These are phyloP conservation scores for Prionailurus bengalensis DNA, from an alignment of 2,113 vertebrate genomes.

Conservation along the genomic window DNA sequence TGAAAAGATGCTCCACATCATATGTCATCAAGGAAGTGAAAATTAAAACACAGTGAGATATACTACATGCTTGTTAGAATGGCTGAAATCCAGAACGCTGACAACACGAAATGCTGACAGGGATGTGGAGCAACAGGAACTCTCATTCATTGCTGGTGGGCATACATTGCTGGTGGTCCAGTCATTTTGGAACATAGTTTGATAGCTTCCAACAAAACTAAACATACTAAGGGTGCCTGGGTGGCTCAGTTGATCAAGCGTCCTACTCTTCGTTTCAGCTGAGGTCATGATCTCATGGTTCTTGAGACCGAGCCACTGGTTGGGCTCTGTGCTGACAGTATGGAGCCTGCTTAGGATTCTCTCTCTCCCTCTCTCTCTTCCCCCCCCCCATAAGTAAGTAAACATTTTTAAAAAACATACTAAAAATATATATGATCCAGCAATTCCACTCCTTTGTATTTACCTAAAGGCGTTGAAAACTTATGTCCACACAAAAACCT, in stretches of 20 bases:
- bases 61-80: neutral
- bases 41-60: constrained; percentile 7
- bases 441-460: neutral
- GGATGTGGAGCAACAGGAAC: neutral
- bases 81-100: constrained; percentile 15
- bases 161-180: neutral
- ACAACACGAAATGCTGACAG: constrained; percentile 24
- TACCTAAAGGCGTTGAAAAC: neutral
- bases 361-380: too few relatives aligned
- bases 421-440: neutral
- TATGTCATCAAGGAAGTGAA: neutral
- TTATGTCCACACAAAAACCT: neutral
- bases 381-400: too few relatives aligned
- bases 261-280: too few relatives aligned
- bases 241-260: too few relatives aligned
- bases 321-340: too few relatives aligned
- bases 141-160: neutral
- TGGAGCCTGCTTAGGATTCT: too few relatives aligned
- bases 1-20: neutral
- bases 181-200: neutral
- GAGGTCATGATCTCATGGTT: too few relatives aligned
- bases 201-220: constrained; percentile 21
- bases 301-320: too few relatives aligned
- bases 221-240: neutral
- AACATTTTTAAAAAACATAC: neutral